These are phyloP conservation scores for Dolichoris vasculosae DNA, from an alignment of 1,140 invertebrate species.

Conservation along the genomic window DNA sequence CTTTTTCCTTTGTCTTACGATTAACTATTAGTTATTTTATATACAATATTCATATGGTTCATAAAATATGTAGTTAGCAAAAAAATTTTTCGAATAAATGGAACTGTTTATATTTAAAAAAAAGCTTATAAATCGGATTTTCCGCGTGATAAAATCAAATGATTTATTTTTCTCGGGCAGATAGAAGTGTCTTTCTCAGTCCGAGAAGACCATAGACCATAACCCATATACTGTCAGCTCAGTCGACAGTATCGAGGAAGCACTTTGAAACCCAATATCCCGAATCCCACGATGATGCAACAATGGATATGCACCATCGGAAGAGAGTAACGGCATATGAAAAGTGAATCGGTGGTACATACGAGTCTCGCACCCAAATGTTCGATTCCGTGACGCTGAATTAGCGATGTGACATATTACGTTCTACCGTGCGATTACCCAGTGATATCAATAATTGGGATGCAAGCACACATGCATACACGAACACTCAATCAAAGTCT, in stretches of 20 bases:
- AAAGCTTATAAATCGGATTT: not conserved
- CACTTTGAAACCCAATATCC: constrained; percentile 18
- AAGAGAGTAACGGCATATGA: constrained; percentile 1
- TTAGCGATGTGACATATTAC: constrained; percentile 47
- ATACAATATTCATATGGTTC: no score
- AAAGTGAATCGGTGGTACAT: not conserved
- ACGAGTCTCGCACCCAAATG: not conserved
- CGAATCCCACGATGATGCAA: constrained; percentile 15
- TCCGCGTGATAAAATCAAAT: not conserved
- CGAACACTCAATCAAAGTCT: not conserved
- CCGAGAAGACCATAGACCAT: not conserved
- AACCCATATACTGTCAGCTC: not conserved
- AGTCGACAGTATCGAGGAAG: constrained; percentile 6
- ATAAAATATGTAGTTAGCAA: no score
- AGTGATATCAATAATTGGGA: constrained; percentile 44
- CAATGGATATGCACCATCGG: not conserved
- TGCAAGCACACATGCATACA: not conserved
- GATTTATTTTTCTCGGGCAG: not conserved
- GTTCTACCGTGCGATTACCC: constrained; percentile 13
- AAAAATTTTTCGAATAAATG: no score
- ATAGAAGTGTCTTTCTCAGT: not conserved
- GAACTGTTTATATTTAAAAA: not conserved
- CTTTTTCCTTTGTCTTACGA: no score
- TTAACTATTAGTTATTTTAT: no score
- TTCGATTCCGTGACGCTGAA: constrained; percentile 18